Conservation (phyloP, 1,140 invertebrate species). For the Druon quercuslanigerum region DNA sequence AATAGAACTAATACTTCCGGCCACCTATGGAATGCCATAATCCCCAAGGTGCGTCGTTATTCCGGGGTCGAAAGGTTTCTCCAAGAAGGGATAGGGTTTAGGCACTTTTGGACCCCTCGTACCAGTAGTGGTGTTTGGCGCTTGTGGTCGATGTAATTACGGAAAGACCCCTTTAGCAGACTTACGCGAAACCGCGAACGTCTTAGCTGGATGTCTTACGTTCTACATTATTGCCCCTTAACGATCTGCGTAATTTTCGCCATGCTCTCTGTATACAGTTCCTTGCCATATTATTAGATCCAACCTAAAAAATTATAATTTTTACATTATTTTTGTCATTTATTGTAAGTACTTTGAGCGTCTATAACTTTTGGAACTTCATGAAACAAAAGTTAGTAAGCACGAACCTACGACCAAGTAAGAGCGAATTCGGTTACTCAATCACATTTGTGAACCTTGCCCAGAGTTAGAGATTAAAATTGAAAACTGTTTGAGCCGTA, state of each 20-base stretch:
- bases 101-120: conserved; percentile 54
- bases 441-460: too few relatives aligned
- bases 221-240: conserved; percentile 42
- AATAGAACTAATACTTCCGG: background rate
- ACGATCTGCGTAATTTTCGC: conserved; percentile 54
- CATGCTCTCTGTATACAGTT: conserved; percentile 39
- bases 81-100: conserved; percentile 58
- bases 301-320: too few relatives aligned
- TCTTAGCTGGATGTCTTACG: conserved; percentile 66
- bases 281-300: too few relatives aligned
- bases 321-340: too few relatives aligned
- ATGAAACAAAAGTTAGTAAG: too few relatives aligned
- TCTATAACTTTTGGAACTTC: too few relatives aligned
- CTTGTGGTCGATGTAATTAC: conserved; percentile 74
- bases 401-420: too few relatives aligned
- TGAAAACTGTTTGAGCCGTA: too few relatives aligned
- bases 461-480: too few relatives aligned
- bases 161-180: conserved; percentile 65
- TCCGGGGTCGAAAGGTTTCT: conserved; percentile 44
- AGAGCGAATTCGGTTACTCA: too few relatives aligned
- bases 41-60: background rate
- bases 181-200: conserved; percentile 70
- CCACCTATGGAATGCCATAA: background rate
- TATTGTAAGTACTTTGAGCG: too few relatives aligned
- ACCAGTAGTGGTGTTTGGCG: conserved; percentile 64